These are phyloP conservation scores for Drosophila mayaguana DNA, from an alignment of 2,888 invertebrate genomes.

Conservation along the genomic window DNA sequence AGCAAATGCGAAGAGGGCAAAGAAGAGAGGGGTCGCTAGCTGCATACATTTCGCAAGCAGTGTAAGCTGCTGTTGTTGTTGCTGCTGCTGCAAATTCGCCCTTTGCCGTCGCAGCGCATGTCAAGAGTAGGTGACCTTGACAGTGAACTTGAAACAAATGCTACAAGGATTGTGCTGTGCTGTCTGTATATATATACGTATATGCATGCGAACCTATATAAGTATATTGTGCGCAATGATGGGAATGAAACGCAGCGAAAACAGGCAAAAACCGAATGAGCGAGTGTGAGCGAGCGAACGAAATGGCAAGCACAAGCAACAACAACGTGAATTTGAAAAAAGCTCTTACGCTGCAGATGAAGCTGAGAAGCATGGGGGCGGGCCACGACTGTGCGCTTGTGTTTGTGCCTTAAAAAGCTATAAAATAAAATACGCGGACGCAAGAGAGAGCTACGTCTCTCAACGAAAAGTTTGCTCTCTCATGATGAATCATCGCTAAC, in stretches of 20 bases:
- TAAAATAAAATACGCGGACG: conserved; percentile 8
- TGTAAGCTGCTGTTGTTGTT: conserved; percentile 33
- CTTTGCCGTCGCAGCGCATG: conserved; percentile 85
- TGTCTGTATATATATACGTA: conserved; percentile 33
- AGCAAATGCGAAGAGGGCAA: neutral
- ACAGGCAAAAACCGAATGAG: conserved; percentile 3
- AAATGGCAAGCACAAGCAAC: neutral
- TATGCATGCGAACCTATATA: conserved; percentile 4
- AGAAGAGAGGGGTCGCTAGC: conserved; percentile 6
- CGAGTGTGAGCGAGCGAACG: neutral
- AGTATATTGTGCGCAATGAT: conserved; percentile 26
- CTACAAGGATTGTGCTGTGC: conserved; percentile 78
- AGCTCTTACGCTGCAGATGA: conserved; percentile 43
- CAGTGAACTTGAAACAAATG: conserved; percentile 91
- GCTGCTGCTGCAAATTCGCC: conserved; percentile 53
- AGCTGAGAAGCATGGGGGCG: neutral
- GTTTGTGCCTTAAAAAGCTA: conserved; percentile 39
- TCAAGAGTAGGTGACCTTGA: conserved; percentile 91
- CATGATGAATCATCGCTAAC: conserved; percentile 64
- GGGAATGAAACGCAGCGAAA: conserved; percentile 32
- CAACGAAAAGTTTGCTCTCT: neutral
- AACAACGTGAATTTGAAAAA: conserved; percentile 13
- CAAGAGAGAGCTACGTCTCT: too few species aligned
- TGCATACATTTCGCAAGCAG: conserved; percentile 46
- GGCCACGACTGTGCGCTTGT: conserved; percentile 20